Evolutionary conservation across 2,888 invertebrate genomes (phyloP).

Genomic region (Cryptocheilus praepositus): DNA sequence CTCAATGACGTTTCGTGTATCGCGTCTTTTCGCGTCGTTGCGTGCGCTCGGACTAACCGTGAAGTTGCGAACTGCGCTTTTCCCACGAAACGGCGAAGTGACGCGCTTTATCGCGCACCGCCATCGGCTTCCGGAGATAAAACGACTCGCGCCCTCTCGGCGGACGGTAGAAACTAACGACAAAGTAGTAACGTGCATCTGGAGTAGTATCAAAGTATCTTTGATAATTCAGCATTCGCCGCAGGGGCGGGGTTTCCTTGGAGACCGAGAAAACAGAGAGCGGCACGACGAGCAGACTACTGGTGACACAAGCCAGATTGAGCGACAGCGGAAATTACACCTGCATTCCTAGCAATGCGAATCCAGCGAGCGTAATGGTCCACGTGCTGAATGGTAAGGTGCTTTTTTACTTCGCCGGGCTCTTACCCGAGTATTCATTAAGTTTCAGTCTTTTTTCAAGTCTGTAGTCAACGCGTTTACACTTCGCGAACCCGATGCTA

Average conservation of each 20-base stretch:
- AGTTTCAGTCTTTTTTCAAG: not conserved
- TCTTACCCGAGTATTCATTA: constrained; percentile 2
- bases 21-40: too few relatives aligned
- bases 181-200: constrained; percentile 36
- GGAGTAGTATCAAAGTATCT: constrained; percentile 63
- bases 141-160: constrained; percentile 3
- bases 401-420: constrained; percentile 28
- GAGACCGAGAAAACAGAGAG: constrained; percentile 90
- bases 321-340: constrained; percentile 93
- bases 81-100: not conserved
- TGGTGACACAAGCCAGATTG: constrained; percentile 89
- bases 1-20: too few relatives aligned
- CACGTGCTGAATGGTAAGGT: constrained; percentile 73
- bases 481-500: too few relatives aligned
- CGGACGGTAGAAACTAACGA: constrained; percentile 30
- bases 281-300: constrained; percentile 87
- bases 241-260: constrained; percentile 89
- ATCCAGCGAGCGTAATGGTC: constrained; percentile 73
- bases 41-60: too few relatives aligned
- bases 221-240: constrained; percentile 76
- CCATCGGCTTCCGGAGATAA: not conserved
- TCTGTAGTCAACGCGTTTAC: too few relatives aligned
- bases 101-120: too few relatives aligned
- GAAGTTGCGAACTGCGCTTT: not conserved
- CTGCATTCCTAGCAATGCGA: constrained; percentile 85